These are phyloP conservation scores for Artemia sinica DNA, from an alignment of 2,888 invertebrate species.

Conservation along the genomic window DNA sequence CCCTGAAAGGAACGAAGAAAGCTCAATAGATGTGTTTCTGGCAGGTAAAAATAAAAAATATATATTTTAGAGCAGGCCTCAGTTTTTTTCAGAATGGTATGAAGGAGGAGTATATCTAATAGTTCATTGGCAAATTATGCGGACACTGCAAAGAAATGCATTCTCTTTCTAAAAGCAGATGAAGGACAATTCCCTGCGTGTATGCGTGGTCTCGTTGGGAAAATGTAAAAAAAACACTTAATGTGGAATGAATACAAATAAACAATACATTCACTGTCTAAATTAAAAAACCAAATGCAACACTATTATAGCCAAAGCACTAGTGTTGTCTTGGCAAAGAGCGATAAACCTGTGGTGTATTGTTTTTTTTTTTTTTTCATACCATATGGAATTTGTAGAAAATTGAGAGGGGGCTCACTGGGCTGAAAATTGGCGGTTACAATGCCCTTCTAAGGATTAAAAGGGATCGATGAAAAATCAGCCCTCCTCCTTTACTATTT, in stretches of 20 bases:
- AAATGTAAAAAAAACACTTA: too few species aligned
- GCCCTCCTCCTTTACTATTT: too few species aligned
- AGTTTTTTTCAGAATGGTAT: neutral
- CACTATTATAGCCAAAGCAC: neutral
- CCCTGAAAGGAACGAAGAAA: constrained; percentile 39
- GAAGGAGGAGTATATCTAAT: neutral
- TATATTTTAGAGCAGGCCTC: neutral
- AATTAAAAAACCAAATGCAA: neutral
- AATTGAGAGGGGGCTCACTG: too few species aligned
- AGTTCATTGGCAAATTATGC: too few species aligned
- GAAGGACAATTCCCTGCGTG: too few species aligned
- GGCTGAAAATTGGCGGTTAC: too few species aligned
- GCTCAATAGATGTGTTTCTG: neutral
- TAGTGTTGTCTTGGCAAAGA: neutral
- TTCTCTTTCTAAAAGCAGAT: neutral
- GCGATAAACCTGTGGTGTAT: neutral
- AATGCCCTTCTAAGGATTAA: too few species aligned
- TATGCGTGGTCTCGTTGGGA: too few species aligned
- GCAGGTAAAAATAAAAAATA: neutral
- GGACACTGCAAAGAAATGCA: neutral
- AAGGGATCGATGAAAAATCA: too few species aligned
- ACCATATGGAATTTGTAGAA: too few species aligned
- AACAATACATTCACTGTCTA: neutral
- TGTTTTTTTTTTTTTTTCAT: too few species aligned
- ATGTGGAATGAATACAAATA: too few species aligned